These are phyloP conservation scores for Odocoileus virginianus DNA, from an alignment of 2,113 vertebrate genomes.

Conservation along the genomic window DNA sequence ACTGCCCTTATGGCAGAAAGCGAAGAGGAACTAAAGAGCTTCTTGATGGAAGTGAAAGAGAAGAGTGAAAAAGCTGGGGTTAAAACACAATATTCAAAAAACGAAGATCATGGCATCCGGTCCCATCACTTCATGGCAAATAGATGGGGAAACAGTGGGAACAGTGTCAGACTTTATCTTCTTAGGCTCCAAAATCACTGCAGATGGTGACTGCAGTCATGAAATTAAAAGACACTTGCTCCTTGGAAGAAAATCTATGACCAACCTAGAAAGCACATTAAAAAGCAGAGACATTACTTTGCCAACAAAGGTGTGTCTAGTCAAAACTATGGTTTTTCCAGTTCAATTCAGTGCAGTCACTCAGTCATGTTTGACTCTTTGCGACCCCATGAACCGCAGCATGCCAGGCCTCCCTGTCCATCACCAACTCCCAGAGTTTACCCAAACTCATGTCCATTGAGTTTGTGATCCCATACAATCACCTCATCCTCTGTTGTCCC, in stretches of 20 bases:
- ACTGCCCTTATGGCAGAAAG: not conserved
- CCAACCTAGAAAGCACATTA: not conserved
- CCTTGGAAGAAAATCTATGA: not conserved
- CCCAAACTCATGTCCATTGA: not conserved
- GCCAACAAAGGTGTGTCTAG: not conserved
- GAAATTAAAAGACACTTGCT: not conserved
- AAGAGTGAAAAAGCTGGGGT: not conserved
- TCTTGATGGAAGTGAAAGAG: not conserved
- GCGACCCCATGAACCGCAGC: rapidly evolving
- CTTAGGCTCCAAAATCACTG: not conserved
- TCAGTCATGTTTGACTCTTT: not conserved
- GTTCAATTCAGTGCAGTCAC: not conserved
- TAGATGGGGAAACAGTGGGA: not conserved
- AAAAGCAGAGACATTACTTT: not conserved
- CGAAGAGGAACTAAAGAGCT: not conserved
- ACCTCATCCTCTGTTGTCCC: not conserved
- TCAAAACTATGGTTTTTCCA: not conserved
- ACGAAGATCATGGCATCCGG: rapidly evolving
- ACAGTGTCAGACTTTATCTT: not conserved
- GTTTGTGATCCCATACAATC: not conserved
- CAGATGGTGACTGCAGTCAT: not conserved
- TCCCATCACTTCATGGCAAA: not conserved
- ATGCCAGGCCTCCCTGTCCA: not conserved
- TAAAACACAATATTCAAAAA: not conserved
- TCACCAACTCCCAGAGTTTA: not conserved